These are phyloP conservation scores for Torymus aiolomorphi DNA, from an alignment of 2,888 invertebrate genomes.

Conservation along the genomic window DNA sequence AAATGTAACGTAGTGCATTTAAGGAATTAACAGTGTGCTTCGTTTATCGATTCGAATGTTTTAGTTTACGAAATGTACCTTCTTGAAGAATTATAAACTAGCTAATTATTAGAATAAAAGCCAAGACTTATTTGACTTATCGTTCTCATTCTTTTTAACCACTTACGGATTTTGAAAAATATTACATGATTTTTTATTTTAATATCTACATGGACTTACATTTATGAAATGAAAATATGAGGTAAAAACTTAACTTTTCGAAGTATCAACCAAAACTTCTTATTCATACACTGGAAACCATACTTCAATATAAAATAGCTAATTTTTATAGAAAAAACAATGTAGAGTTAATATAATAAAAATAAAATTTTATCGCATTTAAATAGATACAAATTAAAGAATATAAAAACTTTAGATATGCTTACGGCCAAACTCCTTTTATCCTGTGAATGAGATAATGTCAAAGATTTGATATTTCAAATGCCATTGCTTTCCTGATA, in stretches of 20 bases:
- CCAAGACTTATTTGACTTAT: constrained; percentile 33
- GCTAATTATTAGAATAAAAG: constrained; percentile 49
- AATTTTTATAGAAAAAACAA: too few relatives aligned
- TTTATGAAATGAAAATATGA: constrained; percentile 19
- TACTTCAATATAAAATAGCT: background rate
- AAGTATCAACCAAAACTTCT: constrained; percentile 7
- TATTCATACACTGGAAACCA: background rate
- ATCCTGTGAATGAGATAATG: constrained; percentile 13
- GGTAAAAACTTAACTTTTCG: background rate
- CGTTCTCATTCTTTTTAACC: constrained; percentile 16
- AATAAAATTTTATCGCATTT: too few relatives aligned
- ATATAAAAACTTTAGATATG: constrained; percentile 2
- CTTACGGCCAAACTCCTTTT: constrained; percentile 25
- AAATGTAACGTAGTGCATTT: constrained; percentile 41
- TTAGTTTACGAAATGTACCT: constrained; percentile 57
- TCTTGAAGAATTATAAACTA: constrained; percentile 36
- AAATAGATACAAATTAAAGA: background rate
- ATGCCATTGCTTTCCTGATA: constrained; percentile 14
- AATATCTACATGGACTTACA: constrained; percentile 22
- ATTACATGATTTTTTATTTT: constrained; percentile 27
- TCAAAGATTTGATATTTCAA: constrained; percentile 34
- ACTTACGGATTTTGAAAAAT: constrained; percentile 42
- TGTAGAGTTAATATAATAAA: too few relatives aligned
- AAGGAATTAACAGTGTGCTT: constrained; percentile 44
- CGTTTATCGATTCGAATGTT: constrained; percentile 46